Base-by-base conservation (phyloP, 53 echinoderm and acorn worm species). In the Echinometra lucunter region DNA sequence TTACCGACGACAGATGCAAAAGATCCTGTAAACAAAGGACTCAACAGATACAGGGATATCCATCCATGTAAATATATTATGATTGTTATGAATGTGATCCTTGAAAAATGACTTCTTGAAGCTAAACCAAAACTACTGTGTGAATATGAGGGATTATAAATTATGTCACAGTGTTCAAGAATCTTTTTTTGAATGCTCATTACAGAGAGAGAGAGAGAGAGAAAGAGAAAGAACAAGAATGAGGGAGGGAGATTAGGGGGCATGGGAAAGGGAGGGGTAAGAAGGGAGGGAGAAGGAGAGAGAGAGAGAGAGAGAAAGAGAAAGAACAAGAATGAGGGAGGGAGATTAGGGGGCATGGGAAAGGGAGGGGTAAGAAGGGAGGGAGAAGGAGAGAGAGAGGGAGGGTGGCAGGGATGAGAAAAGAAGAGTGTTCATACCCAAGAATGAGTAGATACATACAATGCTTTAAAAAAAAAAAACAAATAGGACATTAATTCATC, bases 31-130 rank as follows among this genome's bases (percentile, higher is more conserved):
- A 98, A 97, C 94, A 98, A 97, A 96, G 93, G 96, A 57, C 95
- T 97, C 95, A 98, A 98, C 91, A 97, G 98, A 96, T 98, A 98
- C 81, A 82, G 98, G 80, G 98, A 98, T 92, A 98, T 98, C 87
- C 95, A 97, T 55, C 98, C 98, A 92, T 98, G 98, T 98, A 96
- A 98, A 97, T 78, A 78, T 78, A 1, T 40, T 40, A 40, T 78
- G 42, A 3, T 78, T 34, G n/a, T 72, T 72, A 1, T 32, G n/a
- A 72, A 4, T 32, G 12, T 15, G 16, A 72, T 15, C 0, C 32
- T 72, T 32, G 11, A 58, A 19, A 58, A 19, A 58, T 72, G 15
- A 13, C n/a, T 15, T 34, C 28, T 32, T 72, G 72, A 72, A 72
- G 35, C 32, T 70, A 72, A 35, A 72, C 13, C 1, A 16, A 72